Evolutionary conservation across 2,888 invertebrate genomes (phyloP), one percentile per base, ranked within the genome.

Genomic region (Brenthis ino): DNA sequence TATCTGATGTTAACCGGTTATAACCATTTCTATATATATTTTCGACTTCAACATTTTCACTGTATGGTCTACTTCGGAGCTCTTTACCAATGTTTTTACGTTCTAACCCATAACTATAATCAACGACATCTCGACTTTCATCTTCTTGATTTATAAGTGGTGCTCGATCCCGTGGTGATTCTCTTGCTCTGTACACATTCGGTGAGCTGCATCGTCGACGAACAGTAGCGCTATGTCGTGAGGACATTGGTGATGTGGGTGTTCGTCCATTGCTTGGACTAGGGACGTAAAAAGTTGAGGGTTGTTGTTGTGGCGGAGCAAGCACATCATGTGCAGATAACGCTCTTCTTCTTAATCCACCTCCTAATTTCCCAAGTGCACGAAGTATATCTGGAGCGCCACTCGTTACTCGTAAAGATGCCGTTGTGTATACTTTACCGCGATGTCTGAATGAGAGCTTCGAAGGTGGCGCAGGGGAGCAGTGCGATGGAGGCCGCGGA

Each of bases 211-310:
- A 93, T 43, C 93, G 82, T 68, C 92, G 80, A 28, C 91, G 83
- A 37, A 91, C 76, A 20, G 88, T 87, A 12, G 87, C 80, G 1
- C 86, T 83, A 75, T 88, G 92, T 77, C 84, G 84, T 58, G 88
- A 85, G 64, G 85, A 90, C 47, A 86, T 93, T 4, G 84, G 93
- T 57, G 87, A 93, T 14, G 82, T 85, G 20, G 93, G 91, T 24
- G 93, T 88, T 20, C 94, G 89, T 2, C 82, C 84, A 47, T 93
- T 84, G 1, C 93, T 91, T 0, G 94, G 93, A 82, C 95, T 95
- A 68, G 96, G 96, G 47, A 96, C 96, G 83, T 96, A 96, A 82
- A 96, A 96, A 6, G 94, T 95, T 2, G 95, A 91, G n/a, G 93
- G 93, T 70, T 93, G 93, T 71, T 93, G 93, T 70, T 88, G 93